Conservation (phyloP, 2,888 invertebrate species). For the Rotaria magnacalcarata region DNA sequence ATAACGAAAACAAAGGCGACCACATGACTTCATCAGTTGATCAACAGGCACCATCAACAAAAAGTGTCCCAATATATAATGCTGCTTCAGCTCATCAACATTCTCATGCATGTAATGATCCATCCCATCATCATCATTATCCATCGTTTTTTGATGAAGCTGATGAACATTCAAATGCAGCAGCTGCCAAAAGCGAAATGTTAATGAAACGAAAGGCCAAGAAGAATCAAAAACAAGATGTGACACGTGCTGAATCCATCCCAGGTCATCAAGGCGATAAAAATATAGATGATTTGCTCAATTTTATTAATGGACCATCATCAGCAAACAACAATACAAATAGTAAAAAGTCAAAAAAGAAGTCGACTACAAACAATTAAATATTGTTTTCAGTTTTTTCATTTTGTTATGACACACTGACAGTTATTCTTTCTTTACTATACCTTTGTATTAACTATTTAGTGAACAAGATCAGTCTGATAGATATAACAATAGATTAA, state of each 20-base stretch:
- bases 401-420: not conserved
- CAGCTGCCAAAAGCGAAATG: not conserved
- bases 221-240: not conserved
- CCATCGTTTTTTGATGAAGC: not conserved
- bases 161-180: not conserved
- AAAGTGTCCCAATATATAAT: not conserved
- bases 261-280: slow-evolving; percentile 21
- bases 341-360: slow-evolving; percentile 5
- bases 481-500: not conserved
- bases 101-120: slow-evolving; percentile 29
- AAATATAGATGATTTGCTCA: not conserved
- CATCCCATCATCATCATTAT: slow-evolving; percentile 30
- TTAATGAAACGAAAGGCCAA: not conserved
- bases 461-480: not conserved
- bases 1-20: not conserved
- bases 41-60: not conserved
- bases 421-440: not conserved
- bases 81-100: not conserved
- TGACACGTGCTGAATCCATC: not conserved
- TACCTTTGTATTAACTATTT: not conserved
- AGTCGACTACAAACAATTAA: not conserved
- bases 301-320: slow-evolving; percentile 21
- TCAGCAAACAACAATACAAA: not conserved
- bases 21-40: not conserved
- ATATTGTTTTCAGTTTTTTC: not conserved